Evolutionary conservation across 64 coral and sea anemone species (phyloP), one percentile per base, ranked within the genome.

Genomic region (Pocillopora verrucosa): DNA sequence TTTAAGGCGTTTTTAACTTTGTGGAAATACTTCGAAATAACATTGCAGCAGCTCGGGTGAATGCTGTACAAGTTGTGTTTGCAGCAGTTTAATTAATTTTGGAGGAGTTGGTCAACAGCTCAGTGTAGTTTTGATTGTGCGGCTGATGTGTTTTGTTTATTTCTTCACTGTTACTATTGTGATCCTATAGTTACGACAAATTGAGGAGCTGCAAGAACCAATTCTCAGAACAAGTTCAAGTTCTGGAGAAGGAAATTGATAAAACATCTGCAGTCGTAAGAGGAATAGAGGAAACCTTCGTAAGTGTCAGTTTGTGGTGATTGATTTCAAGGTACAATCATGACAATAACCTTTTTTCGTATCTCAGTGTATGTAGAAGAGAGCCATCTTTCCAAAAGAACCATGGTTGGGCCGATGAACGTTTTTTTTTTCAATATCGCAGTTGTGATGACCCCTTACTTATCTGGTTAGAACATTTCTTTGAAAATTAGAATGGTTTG

Each of bases 211-310:
- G 58, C 36, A 85, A 58, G 68, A 70, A 11, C 20, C 82, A 85
- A 41, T 58, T 85, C 12, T 26, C 38, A 57, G 64, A 85, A 25
- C 82, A 85, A 57, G 68, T 72, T 72, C 63, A 85, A 22, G 51
- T 36, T 37, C 20, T 85, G 16, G 36, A 45, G 38, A 85, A 56
- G 38, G 61, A 85, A 22, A 56, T 85, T 19, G 37, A 68, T 20
- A 85, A 85, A 85, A 85, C 82, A 22, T 35, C 65, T 70, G 69
- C 20, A 0, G 57, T 65, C 57, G 37, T 72, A 72, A 65, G 16
- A 72, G 82, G 68, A 85, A 72, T 85, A 63, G 82, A 85, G n/a
- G 37, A 26, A 19, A 57, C 63, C 70, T 30, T 72, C 41, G 61
- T 56, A 85, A 68, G 82, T 15, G 51, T 38, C 4, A 24, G 26